Percentiles rank a stretch among this genome's conserved stretches.
phyloP scores from a whole-genome alignment of 2,797 vertebrate species.

The Poeciliopsis gracilis region DNA sequence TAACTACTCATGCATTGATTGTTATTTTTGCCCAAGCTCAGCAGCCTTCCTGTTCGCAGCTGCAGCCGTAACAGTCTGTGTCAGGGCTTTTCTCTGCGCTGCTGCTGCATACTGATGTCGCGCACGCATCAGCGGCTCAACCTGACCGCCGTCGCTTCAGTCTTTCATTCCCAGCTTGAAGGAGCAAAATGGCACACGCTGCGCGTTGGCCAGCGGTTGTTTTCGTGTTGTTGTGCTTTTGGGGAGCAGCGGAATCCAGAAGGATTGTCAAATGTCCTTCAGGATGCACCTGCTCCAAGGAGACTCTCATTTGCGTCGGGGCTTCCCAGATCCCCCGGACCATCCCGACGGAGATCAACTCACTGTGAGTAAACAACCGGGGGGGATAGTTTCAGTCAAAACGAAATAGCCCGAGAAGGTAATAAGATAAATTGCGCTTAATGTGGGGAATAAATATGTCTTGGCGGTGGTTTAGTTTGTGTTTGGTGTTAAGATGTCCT shows the following conservation, averaged over 20 bases:
- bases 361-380: slow-evolving; percentile 85
- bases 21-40: not conserved
- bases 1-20: not conserved
- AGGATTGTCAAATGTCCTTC: slow-evolving; percentile 86
- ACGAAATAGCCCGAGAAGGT: not conserved
- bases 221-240: slow-evolving; percentile 72
- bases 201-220: slow-evolving; percentile 56
- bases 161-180: slow-evolving; percentile 9
- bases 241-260: slow-evolving; percentile 73
- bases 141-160: slow-evolving; percentile 28
- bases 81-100: slow-evolving; percentile 63
- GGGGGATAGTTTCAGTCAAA: not conserved
- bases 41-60: slow-evolving; percentile 55
- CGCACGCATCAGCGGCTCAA: slow-evolving; percentile 23
- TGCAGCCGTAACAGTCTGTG: slow-evolving; percentile 75
- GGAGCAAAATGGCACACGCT: slow-evolving; percentile 64
- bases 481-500: slow-evolving; percentile 34
- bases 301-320: slow-evolving; percentile 94
- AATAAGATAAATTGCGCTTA: not conserved
- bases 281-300: slow-evolving; percentile 93
- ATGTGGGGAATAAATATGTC: not conserved
- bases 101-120: slow-evolving; percentile 50
- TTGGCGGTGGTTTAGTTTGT: slow-evolving; percentile 17
- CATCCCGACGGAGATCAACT: slow-evolving; percentile 90
- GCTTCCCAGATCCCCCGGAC: slow-evolving; percentile 86